phyloP scores from a whole-genome alignment of 2,113 vertebrate species.

The Cyphomyrus discorhynchus region DNA sequence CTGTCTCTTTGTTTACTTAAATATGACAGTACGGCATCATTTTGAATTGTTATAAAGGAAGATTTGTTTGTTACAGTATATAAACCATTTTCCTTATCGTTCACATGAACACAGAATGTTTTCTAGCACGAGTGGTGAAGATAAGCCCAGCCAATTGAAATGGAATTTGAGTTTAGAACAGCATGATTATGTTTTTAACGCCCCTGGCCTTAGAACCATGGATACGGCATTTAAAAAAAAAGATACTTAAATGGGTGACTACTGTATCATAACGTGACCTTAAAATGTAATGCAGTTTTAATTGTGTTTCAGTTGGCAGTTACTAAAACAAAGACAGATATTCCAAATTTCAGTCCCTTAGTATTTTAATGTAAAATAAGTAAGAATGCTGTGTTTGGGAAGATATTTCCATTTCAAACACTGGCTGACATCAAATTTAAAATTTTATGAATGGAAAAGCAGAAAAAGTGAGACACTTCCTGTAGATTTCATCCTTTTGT shows the following conservation, averaged over 20 bases:
- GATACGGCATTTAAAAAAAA: neutral
- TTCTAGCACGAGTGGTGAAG: neutral
- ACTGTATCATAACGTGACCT: neutral
- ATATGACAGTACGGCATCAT: neutral
- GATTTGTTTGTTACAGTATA: constrained; percentile 1
- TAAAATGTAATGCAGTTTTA: neutral
- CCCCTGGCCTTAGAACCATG: neutral
- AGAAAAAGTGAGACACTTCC: neutral
- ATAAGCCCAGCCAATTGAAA: neutral
- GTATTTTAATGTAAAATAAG: neutral
- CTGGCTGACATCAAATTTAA: neutral
- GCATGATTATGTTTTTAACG: neutral
- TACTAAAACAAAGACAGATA: neutral
- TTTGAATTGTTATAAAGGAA: neutral
- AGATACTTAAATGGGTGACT: neutral
- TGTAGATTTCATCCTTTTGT: neutral
- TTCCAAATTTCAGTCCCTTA: neutral
- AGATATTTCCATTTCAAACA: neutral
- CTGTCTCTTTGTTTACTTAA: neutral
- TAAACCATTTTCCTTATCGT: neutral
- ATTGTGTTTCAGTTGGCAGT: neutral
- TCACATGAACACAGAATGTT: neutral
- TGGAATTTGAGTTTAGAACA: neutral
- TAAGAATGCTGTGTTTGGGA: neutral
- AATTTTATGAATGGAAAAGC: neutral